phyloP scores from a whole-genome alignment of 2,113 vertebrate species.

The Labeo catla region DNA sequence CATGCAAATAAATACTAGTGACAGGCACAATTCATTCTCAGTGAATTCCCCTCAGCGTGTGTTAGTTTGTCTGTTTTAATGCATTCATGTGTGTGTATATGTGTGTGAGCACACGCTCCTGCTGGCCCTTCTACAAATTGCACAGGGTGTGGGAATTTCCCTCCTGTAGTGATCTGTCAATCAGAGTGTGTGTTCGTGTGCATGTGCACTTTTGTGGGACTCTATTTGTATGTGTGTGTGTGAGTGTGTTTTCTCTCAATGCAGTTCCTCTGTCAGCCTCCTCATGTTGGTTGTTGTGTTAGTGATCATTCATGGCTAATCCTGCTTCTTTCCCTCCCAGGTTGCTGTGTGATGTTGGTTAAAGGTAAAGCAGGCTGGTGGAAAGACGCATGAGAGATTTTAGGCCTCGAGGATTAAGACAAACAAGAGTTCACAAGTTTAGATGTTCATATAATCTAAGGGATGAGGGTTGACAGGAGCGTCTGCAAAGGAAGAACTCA shows the following conservation, averaged over 20 bases:
- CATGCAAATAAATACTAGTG: conserved; percentile 14
- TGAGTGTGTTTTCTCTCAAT: conserved; percentile 22
- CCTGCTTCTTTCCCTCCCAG: conserved; percentile 25
- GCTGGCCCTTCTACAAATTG: conserved; percentile 51
- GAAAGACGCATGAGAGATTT: neutral
- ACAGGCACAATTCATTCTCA: neutral
- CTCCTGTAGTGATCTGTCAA: conserved; percentile 54
- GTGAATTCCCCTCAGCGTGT: neutral
- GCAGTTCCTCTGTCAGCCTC: conserved; percentile 16
- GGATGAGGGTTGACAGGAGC: neutral
- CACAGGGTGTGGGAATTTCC: conserved; percentile 57
- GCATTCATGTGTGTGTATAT: conserved; percentile 1
- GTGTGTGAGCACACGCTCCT: conserved; percentile 6
- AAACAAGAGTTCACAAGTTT: conserved; percentile 39
- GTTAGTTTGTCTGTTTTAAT: neutral
- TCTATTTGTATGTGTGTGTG: conserved; percentile 6
- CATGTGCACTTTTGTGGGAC: neutral
- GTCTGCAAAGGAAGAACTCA: neutral
- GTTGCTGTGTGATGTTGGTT: conserved; percentile 22
- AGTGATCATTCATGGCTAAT: conserved; percentile 48
- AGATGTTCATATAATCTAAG: conserved; percentile 25
- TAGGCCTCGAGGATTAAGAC: conserved; percentile 17
- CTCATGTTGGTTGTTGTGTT: conserved; percentile 33
- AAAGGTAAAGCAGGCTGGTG: conserved; percentile 9
- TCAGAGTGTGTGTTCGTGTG: conserved; percentile 42